These are phyloP conservation scores for Patella ulyssiponensis DNA, from an alignment of 2,888 invertebrate genomes.

Conservation along the genomic window DNA sequence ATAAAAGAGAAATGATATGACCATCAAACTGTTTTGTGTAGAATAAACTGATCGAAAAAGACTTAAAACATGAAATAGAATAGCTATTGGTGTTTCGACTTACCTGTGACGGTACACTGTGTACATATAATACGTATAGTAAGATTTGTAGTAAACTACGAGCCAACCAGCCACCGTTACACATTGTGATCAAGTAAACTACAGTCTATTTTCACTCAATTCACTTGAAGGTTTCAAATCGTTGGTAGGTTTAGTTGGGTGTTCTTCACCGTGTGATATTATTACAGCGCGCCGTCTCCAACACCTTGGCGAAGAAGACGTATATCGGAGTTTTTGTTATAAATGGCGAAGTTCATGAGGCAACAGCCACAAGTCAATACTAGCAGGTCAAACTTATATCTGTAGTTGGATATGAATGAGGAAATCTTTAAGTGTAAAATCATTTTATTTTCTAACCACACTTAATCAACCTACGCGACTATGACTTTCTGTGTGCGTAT, in stretches of 20 bases:
- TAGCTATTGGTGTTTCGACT: too few species aligned
- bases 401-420: too few species aligned
- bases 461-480: too few species aligned
- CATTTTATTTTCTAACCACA: too few species aligned
- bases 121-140: not conserved
- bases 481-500: too few species aligned
- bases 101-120: too few species aligned
- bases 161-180: not conserved
- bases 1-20: too few species aligned
- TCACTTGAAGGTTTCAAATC: slow-evolving; percentile 2
- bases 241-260: slow-evolving; percentile 6
- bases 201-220: not conserved
- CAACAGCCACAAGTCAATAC: slow-evolving; percentile 7
- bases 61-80: too few species aligned
- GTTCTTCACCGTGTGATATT: not conserved
- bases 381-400: too few species aligned
- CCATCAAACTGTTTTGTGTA: too few species aligned
- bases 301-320: not conserved
- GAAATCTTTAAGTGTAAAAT: too few species aligned
- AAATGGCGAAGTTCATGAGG: slow-evolving; percentile 13
- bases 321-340: not conserved
- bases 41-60: too few species aligned
- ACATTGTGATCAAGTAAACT: not conserved
- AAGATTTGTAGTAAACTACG: not conserved
- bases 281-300: slow-evolving; percentile 10